These are phyloP conservation scores for Pterostichus niger DNA, from an alignment of 2,888 invertebrate species.

Conservation along the genomic window DNA sequence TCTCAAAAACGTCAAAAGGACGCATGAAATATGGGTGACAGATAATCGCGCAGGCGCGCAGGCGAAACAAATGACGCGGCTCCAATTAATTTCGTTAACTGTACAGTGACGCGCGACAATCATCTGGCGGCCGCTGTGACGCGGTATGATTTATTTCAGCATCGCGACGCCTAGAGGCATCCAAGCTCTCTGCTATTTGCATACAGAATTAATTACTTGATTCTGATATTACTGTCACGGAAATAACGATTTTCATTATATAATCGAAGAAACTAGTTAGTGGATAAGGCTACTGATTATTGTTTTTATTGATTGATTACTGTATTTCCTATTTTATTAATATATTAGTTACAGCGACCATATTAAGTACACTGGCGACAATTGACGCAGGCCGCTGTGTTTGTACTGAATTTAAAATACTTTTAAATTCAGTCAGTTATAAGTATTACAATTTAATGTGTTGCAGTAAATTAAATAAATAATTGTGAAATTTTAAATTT, in stretches of 20 bases:
- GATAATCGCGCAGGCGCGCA: slow-evolving; percentile 27
- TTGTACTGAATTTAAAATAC: too few species aligned
- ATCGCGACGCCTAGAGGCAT: neutral
- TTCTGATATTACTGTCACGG: slow-evolving; percentile 17
- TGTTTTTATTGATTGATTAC: too few species aligned
- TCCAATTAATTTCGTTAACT: slow-evolving; percentile 34
- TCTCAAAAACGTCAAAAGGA: slow-evolving; percentile 43
- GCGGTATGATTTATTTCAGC: slow-evolving; percentile 38
- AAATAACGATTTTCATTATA: slow-evolving; percentile 19
- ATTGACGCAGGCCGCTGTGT: too few species aligned
- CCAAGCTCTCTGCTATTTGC: slow-evolving; percentile 8
- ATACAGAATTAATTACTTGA: slow-evolving; percentile 42
- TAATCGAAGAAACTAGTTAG: neutral
- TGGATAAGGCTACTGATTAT: too few species aligned
- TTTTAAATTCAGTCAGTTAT: too few species aligned
- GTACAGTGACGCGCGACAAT: slow-evolving; percentile 27
- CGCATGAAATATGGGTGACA: slow-evolving; percentile 39
- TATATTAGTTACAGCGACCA: too few species aligned
- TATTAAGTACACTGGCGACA: too few species aligned
- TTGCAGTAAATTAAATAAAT: too few species aligned
- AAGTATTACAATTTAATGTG: too few species aligned
- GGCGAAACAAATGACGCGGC: slow-evolving; percentile 31
- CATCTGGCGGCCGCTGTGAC: neutral
- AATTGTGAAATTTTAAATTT: too few species aligned
- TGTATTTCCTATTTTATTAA: too few species aligned